Percentiles rank a stretch among this genome's conserved stretches.
Conservation (phyloP, 1,140 invertebrate genomes). For the Oppia nitens region DNA sequence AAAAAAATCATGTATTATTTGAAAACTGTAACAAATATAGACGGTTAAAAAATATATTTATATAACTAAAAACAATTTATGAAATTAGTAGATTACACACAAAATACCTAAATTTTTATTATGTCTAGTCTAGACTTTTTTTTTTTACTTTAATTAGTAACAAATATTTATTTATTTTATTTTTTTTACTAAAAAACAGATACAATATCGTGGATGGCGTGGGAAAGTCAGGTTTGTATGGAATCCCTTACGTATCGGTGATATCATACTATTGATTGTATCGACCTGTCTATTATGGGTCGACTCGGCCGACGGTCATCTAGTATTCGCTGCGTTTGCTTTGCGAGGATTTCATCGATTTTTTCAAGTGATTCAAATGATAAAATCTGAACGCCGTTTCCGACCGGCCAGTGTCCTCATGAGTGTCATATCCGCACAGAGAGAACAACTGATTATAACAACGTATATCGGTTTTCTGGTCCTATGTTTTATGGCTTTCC, state of each 20-base stretch:
- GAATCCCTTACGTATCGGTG: slow-evolving; percentile 81
- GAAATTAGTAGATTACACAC: too few relatives aligned
- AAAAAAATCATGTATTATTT: too few relatives aligned
- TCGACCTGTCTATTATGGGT: slow-evolving; percentile 3
- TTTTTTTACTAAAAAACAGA: too few relatives aligned
- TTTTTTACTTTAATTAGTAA: too few relatives aligned
- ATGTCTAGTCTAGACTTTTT: too few relatives aligned
- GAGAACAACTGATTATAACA: slow-evolving; percentile 11
- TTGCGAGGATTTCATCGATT: slow-evolving; percentile 13
- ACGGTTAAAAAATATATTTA: too few relatives aligned
- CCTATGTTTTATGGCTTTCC: neutral
- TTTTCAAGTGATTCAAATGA: slow-evolving; percentile 8
- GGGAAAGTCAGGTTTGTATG: slow-evolving; percentile 34
- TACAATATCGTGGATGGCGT: slow-evolving; percentile 68
- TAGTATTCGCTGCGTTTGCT: slow-evolving; percentile 6
- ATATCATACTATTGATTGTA: slow-evolving; percentile 7
- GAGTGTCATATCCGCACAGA: slow-evolving; percentile 6
- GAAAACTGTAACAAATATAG: too few relatives aligned
- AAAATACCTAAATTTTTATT: too few relatives aligned
- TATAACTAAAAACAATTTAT: too few relatives aligned
- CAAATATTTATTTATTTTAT: too few relatives aligned
- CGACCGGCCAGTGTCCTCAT: neutral
- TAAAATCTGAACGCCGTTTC: slow-evolving; percentile 1
- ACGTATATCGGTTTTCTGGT: slow-evolving; percentile 7
- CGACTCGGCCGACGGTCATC: slow-evolving; percentile 1